Percentiles rank a stretch among this genome's conserved stretches.
phyloP scores from a whole-genome alignment of 2,888 invertebrate species.

The Omphaloscelis lunosa region DNA sequence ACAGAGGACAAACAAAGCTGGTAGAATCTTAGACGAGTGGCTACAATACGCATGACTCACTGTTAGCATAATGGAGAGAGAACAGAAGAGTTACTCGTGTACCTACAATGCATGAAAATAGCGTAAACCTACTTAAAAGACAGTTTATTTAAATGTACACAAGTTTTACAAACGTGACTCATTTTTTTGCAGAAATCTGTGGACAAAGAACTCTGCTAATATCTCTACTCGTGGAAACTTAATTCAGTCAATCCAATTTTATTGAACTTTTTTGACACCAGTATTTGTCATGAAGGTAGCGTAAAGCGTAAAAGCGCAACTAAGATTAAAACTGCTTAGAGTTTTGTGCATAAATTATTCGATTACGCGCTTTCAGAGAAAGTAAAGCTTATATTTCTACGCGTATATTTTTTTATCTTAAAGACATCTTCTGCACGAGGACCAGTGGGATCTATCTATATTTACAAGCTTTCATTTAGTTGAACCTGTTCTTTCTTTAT shows the following conservation, averaged over 20 bases:
- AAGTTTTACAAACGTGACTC: neutral
- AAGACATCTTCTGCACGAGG: neutral
- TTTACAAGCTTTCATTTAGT: too few relatives aligned
- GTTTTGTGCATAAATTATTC: neutral
- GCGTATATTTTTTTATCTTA: neutral
- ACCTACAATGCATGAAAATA: neutral
- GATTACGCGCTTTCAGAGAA: neutral
- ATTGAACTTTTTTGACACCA: too few relatives aligned
- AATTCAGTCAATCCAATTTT: neutral
- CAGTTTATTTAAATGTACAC: neutral
- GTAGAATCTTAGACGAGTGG: constrained; percentile 39
- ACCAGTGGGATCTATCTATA: neutral
- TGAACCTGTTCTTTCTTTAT: too few relatives aligned
- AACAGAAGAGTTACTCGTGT: constrained; percentile 19
- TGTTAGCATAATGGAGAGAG: neutral
- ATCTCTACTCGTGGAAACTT: neutral
- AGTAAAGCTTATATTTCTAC: too few relatives aligned
- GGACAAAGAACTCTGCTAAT: neutral
- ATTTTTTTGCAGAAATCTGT: neutral
- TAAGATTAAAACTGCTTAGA: too few relatives aligned
- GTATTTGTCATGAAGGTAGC: neutral
- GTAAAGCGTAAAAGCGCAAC: too few relatives aligned
- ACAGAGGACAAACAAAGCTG: constrained; percentile 53
- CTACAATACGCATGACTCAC: constrained; percentile 55
- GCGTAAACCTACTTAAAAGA: neutral